phyloP scores from a whole-genome alignment of 2,888 invertebrate genomes.

The Drosophila acutilabella region DNA sequence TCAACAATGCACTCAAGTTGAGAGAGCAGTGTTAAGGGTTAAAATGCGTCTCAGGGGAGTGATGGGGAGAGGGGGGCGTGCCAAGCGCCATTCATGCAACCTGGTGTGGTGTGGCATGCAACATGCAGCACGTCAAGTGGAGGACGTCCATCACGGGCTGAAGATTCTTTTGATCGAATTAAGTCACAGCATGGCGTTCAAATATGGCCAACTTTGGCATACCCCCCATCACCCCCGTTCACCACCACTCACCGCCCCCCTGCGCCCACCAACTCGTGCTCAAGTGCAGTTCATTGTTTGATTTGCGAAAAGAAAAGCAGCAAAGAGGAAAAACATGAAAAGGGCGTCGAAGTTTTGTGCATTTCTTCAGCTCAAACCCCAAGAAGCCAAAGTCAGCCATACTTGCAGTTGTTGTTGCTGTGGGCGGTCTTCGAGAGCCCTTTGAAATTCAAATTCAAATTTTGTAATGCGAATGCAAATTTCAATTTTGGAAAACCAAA shows the following conservation, averaged over 20 bases:
- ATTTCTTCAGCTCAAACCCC: conserved; percentile 36
- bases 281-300: conserved; percentile 81
- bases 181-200: conserved; percentile 78
- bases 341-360: conserved; percentile 52
- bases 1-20: conserved; percentile 49
- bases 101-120: conserved; percentile 16
- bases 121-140: conserved; percentile 9
- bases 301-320: conserved; percentile 34
- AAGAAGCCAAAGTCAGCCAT: conserved; percentile 38
- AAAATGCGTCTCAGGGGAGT: conserved; percentile 16
- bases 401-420: conserved; percentile 47
- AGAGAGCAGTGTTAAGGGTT: conserved; percentile 46
- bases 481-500: conserved; percentile 39
- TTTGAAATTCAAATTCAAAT: conserved; percentile 70
- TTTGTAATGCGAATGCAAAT: conserved; percentile 51
- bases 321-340: conserved; percentile 10
- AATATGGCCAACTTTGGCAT: conserved; percentile 77
- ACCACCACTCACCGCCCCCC: not conserved
- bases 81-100: conserved; percentile 63
- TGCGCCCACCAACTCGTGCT: conserved; percentile 49
- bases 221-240: not conserved
- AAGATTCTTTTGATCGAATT: conserved; percentile 74
- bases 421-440: conserved; percentile 57
- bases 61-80: conserved; percentile 62
- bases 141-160: conserved; percentile 52